Conservation (phyloP, 2,888 invertebrate genomes). For the Brenthis hecate region DNA sequence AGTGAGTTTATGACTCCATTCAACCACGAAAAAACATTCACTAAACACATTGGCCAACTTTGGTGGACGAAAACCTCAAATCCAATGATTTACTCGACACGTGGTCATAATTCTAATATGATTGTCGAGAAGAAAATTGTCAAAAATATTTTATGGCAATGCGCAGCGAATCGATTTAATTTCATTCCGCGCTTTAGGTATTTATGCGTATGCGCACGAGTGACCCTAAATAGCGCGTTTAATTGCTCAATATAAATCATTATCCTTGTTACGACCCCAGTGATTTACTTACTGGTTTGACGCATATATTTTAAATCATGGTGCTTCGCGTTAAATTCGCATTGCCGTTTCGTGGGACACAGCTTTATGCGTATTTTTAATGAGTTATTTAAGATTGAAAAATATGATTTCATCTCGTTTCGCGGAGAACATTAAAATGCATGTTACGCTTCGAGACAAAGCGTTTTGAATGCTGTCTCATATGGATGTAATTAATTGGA, state of each 20-base stretch:
- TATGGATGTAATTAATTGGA: slow-evolving; percentile 16
- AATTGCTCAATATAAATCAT: slow-evolving; percentile 80
- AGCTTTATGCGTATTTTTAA: slow-evolving; percentile 71
- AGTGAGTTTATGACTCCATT: slow-evolving; percentile 74
- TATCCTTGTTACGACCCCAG: slow-evolving; percentile 68
- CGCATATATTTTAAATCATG: slow-evolving; percentile 72
- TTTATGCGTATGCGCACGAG: slow-evolving; percentile 48
- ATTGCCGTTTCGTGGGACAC: slow-evolving; percentile 64
- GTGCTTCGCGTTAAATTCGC: slow-evolving; percentile 52
- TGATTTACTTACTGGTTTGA: slow-evolving; percentile 80
- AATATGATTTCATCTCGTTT: slow-evolving; percentile 44
- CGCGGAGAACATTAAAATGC: slow-evolving; percentile 30
- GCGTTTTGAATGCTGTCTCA: slow-evolving; percentile 11
- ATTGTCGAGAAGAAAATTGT: slow-evolving; percentile 57
- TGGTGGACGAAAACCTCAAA: slow-evolving; percentile 61
- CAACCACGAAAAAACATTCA: slow-evolving; percentile 62
- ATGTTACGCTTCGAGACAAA: slow-evolving; percentile 26
- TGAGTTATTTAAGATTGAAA: slow-evolving; percentile 68
- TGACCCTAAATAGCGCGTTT: slow-evolving; percentile 70
- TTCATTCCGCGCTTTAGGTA: slow-evolving; percentile 59
- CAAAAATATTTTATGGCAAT: slow-evolving; percentile 75
- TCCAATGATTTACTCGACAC: slow-evolving; percentile 68
- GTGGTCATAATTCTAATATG: slow-evolving; percentile 64
- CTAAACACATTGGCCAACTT: slow-evolving; percentile 50
- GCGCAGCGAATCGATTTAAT: slow-evolving; percentile 72